A percentile compares a stretch with the other conserved stretches of the same genome.
Evolutionary conservation across 2,797 vertebrate species (phyloP).

Genomic region (Neostethus bicornis): DNA sequence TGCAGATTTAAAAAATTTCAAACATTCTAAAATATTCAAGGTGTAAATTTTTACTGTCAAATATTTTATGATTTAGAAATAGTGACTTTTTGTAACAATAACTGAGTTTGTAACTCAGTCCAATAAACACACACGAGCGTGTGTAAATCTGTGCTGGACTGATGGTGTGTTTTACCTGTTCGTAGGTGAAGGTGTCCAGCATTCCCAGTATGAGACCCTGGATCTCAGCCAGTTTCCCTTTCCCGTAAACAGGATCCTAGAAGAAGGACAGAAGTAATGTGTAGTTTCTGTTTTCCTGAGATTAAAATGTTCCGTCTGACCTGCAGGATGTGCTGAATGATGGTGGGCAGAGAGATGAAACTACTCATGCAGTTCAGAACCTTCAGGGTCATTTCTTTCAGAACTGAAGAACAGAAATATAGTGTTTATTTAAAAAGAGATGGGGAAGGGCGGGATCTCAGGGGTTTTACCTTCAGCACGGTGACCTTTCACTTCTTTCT

Average conservation of each 20-base stretch:
- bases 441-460: too few relatives aligned
- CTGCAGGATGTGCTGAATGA: conserved; percentile 94
- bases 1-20: too few relatives aligned
- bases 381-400: conserved; percentile 94
- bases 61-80: too few relatives aligned
- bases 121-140: not conserved
- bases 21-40: too few relatives aligned
- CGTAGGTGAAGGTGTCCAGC: conserved; percentile 96
- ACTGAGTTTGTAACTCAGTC: too few relatives aligned
- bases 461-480: conserved; percentile 74
- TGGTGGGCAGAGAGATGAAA: conserved; percentile 92
- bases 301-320: too few relatives aligned
- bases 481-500: conserved; percentile 83
- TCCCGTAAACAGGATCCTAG: conserved; percentile 95
- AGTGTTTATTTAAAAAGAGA: too few relatives aligned
- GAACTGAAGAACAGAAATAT: conserved; percentile 73
- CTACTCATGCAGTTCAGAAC: conserved; percentile 95
- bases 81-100: too few relatives aligned
- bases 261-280: conserved; percentile 24
- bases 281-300: too few relatives aligned
- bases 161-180: conserved; percentile 80
- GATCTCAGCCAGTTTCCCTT: conserved; percentile 94
- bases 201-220: conserved; percentile 94
- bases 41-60: too few relatives aligned
- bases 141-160: not conserved